A percentile compares a stretch with the other conserved stretches of the same genome.
phyloP scores from a whole-genome alignment of 2,888 invertebrate genomes.

The Muscina levida region DNA sequence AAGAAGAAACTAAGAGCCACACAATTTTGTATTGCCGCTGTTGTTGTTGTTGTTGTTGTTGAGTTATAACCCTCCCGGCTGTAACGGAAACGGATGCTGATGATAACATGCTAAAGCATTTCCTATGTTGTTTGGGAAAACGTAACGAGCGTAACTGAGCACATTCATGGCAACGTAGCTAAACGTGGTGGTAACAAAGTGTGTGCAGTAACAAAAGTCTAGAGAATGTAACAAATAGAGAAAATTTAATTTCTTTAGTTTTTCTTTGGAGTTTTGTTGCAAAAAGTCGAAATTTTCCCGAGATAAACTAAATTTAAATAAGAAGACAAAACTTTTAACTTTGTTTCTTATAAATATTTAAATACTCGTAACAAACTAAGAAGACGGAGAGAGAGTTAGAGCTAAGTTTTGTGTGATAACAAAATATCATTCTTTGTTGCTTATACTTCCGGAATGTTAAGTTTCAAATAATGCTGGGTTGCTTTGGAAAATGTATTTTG shows the following conservation, averaged over 20 bases:
- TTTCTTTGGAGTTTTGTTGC: not conserved
- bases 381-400: no score
- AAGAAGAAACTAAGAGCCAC: not conserved
- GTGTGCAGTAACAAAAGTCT: conserved; percentile 12
- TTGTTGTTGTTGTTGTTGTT: no score
- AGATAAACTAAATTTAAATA: conserved; percentile 29
- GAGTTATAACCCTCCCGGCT: conserved; percentile 33
- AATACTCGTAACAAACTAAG: conserved; percentile 9
- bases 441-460: no score
- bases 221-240: conserved; percentile 4
- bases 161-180: not conserved
- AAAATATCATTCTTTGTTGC: no score
- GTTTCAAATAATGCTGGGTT: no score
- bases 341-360: conserved; percentile 9
- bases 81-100: conserved; percentile 59
- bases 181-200: conserved; percentile 33
- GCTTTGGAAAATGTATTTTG: no score
- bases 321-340: conserved; percentile 12
- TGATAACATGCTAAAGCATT: conserved; percentile 59
- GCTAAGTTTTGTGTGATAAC: no score
- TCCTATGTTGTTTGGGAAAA: conserved; percentile 32
- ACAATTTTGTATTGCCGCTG: conserved; percentile 20
- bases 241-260: conserved; percentile 31
- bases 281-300: not conserved
- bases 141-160: conserved; percentile 16